Conservation (phyloP, 2,113 vertebrate genomes). For the Thalassoma bifasciatum region DNA sequence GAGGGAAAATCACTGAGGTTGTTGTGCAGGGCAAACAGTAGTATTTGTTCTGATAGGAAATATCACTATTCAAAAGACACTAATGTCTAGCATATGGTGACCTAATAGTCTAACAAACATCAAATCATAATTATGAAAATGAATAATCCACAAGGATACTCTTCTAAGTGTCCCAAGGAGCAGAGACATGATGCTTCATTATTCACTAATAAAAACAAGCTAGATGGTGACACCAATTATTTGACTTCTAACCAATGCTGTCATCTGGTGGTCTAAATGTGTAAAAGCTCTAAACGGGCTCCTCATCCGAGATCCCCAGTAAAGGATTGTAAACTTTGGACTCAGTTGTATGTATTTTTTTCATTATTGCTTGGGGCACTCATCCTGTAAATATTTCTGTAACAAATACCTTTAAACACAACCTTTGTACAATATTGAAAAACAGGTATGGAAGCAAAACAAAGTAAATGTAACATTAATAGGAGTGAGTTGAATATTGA, state of each 20-base stretch:
- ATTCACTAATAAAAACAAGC: neutral
- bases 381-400: too few species aligned
- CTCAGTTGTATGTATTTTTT: neutral
- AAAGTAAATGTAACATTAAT: too few species aligned
- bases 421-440: too few species aligned
- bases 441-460: too few species aligned
- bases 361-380: neutral
- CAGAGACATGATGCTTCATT: slow-evolving; percentile 4
- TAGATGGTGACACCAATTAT: neutral
- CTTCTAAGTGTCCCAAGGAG: slow-evolving; percentile 18
- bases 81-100: slow-evolving; percentile 49
- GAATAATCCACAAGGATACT: neutral
- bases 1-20: slow-evolving; percentile 21
- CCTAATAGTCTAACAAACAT: slow-evolving; percentile 36
- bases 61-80: slow-evolving; percentile 37
- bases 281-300: neutral
- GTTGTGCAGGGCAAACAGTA: slow-evolving; percentile 39
- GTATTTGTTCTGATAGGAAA: slow-evolving; percentile 48
- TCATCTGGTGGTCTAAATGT: slow-evolving; percentile 70
- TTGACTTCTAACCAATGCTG: slow-evolving; percentile 65
- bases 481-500: too few species aligned
- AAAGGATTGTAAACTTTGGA: neutral
- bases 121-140: slow-evolving; percentile 17
- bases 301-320: too few species aligned
- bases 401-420: too few species aligned